Percentiles rank a stretch among this genome's conserved stretches.
These are phyloP conservation scores for Chlorops oryzae DNA, from an alignment of 1,140 invertebrate species.

Conservation along the genomic window DNA sequence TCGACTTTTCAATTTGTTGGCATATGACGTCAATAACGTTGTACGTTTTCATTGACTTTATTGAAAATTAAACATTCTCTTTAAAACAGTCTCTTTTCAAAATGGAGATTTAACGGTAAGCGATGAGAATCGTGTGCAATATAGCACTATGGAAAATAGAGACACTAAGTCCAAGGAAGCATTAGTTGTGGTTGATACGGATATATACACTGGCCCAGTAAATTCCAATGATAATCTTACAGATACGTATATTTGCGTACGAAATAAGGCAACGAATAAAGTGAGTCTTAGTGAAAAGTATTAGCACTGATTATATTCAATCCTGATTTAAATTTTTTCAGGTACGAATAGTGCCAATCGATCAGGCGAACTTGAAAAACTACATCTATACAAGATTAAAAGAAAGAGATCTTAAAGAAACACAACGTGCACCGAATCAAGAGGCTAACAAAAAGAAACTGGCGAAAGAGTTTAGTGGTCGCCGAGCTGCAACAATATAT, in stretches of 20 bases:
- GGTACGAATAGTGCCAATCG: slow-evolving; percentile 28
- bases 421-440: slow-evolving; percentile 5
- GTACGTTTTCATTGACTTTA: background rate
- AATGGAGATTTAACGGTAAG: slow-evolving; percentile 26
- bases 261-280: slow-evolving; percentile 33
- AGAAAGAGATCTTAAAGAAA: slow-evolving; percentile 1
- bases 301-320: background rate
- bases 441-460: slow-evolving; percentile 27
- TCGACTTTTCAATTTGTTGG: too few species aligned
- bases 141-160: slow-evolving; percentile 8
- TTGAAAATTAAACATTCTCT: background rate
- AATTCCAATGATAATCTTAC: slow-evolving; percentile 8
- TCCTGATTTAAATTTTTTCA: background rate
- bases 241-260: slow-evolving; percentile 34
- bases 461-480: slow-evolving; percentile 38
- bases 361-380: slow-evolving; percentile 31
- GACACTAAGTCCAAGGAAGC: slow-evolving; percentile 18
- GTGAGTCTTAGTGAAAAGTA: background rate
- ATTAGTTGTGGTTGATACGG: slow-evolving; percentile 22
- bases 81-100: slow-evolving; percentile 41
- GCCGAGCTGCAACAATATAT: slow-evolving; percentile 31
- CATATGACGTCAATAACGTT: too few species aligned
- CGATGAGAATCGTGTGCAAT: slow-evolving; percentile 16
- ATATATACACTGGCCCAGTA: slow-evolving; percentile 10
- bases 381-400: slow-evolving; percentile 29